Base-by-base conservation (phyloP, 2,113 vertebrate genomes). In the Nothobranchius kuhntae region DNA sequence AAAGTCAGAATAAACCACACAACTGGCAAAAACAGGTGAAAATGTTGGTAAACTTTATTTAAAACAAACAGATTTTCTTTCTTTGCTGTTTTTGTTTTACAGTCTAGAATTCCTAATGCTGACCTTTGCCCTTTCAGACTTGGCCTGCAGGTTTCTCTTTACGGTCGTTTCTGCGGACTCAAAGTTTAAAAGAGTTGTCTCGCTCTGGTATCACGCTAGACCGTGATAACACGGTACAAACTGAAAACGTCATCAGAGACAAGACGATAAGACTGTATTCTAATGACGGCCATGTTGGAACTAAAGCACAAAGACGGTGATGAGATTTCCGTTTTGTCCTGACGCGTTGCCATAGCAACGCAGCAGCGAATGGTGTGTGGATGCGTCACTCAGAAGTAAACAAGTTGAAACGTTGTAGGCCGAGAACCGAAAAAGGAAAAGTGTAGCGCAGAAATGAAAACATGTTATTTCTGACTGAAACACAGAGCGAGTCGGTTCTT, bases 71-170 rank as follows among this genome's bases (percentile, higher is more conserved):
- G 30, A 30, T 30, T 40, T 1, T 5, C 7, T 6, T 7, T 9
- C 38, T 4, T 9, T 40, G 38, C 13, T 54, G 53, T 45, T 45
- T 45, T 13, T 45, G 10, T 30, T 30, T 30, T 21, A 21, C 26
- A 48, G 44, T 13, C 12, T 38, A 15, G 1, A 35, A 3, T 13
- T 45, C 1, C 40, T 4, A 9, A 57, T 38, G n/a, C 15, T 68
- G 65, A 50, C 55, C 66, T 74, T 85, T 75, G 63, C 61, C 38
- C 77, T 80, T 72, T 53, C 42, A 69, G 55, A 77, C 72, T 45
- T 69, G 36, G 50, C n/a, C 2, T 12, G 4, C 21, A 36, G 7
- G 13, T 63, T 77, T 68, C 53, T 46, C 36, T 63, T 48, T 62
- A 50, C n/a, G 53, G 46, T 60, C 2, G 11, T 52, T 71, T 42